A percentile compares a stretch with the other conserved stretches of the same genome.
Conservation (phyloP, 2,888 invertebrate species). For the Tenthredo notha region DNA sequence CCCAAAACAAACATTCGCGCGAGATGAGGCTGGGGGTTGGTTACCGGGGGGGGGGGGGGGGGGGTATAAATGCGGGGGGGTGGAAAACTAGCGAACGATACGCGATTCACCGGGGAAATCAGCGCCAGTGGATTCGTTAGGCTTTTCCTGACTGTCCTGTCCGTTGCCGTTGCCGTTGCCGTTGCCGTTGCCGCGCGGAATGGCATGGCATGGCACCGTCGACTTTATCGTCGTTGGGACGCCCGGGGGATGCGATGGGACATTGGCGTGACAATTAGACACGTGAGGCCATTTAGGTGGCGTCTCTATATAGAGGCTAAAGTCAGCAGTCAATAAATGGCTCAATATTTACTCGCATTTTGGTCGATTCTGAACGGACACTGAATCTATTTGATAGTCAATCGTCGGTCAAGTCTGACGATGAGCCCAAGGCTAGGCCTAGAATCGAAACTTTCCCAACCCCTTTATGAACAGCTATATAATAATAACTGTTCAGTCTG, state of each 20-base stretch:
- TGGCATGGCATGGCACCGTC: no score
- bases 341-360: conserved; percentile 30
- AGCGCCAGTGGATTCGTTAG: conserved; percentile 69
- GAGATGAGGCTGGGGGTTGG: not conserved
- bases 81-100: conserved; percentile 52
- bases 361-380: not conserved
- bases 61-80: not conserved
- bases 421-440: not conserved
- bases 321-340: conserved; percentile 23
- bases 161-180: not conserved
- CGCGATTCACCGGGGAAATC: conserved; percentile 72
- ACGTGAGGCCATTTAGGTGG: conserved; percentile 60
- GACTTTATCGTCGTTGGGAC: conserved; percentile 26
- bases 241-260: conserved; percentile 6
- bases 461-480: not conserved
- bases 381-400: conserved; percentile 23
- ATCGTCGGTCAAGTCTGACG: not conserved
- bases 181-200: not conserved
- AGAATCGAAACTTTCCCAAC: not conserved
- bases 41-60: not conserved
- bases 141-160: conserved; percentile 32
- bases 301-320: not conserved
- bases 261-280: conserved; percentile 63
- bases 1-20: conserved; percentile 68
- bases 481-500: not conserved